phyloP scores from a whole-genome alignment of 2,888 invertebrate genomes.

The Conistra vaccinii region DNA sequence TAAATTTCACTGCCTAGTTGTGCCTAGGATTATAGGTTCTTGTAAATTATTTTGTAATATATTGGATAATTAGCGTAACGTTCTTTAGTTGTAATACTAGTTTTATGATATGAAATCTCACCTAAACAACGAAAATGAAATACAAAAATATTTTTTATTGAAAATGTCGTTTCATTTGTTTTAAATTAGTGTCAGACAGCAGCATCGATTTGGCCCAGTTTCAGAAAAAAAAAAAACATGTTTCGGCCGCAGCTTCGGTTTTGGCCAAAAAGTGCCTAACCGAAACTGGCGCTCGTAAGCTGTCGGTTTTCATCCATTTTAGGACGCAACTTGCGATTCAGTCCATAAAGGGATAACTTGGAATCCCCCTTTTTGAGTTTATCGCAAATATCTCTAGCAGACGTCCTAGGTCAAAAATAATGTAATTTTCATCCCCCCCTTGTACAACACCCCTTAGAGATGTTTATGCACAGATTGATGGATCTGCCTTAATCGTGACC shows the following conservation, averaged over 20 bases:
- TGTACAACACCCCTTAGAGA: background rate
- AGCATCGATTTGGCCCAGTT: background rate
- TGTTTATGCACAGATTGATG: background rate
- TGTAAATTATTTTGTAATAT: slow-evolving; percentile 87
- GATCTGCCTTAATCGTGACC: background rate
- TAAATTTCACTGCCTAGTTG: slow-evolving; percentile 82
- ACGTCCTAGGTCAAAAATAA: background rate
- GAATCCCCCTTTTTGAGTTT: background rate
- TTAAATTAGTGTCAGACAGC: slow-evolving; percentile 1
- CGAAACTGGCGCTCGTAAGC: background rate
- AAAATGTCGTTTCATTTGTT: slow-evolving; percentile 71
- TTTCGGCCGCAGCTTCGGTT: too few relatives aligned
- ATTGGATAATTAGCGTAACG: slow-evolving; percentile 74
- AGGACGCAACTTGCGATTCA: background rate
- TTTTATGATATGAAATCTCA: slow-evolving; percentile 79
- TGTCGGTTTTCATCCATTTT: background rate
- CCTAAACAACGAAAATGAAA: slow-evolving; percentile 77
- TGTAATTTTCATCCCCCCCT: background rate
- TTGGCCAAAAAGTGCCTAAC: background rate
- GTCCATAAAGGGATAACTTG: background rate
- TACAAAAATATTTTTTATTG: slow-evolving; percentile 76
- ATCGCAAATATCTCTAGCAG: background rate
- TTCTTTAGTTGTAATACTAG: slow-evolving; percentile 70
- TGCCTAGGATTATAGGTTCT: slow-evolving; percentile 71
- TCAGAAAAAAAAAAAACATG: background rate